Evolutionary conservation across 2,113 vertebrate genomes (phyloP).

Genomic region (Porphyrio hochstetteri): DNA sequence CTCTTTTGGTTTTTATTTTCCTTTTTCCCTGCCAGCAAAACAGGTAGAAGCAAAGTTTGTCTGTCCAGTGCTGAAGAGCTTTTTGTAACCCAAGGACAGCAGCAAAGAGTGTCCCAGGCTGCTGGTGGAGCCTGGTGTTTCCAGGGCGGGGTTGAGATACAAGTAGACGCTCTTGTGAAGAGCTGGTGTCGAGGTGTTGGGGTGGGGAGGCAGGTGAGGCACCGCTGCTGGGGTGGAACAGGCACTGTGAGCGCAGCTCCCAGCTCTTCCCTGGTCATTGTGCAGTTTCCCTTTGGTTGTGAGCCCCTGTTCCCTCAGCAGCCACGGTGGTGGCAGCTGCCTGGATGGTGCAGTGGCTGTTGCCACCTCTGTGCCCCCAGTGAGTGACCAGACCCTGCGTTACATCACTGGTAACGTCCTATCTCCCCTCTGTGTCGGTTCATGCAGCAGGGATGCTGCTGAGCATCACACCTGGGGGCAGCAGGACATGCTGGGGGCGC

Average conservation of each 20-base stretch:
- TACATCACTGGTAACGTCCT: neutral
- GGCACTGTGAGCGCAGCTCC: neutral
- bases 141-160: neutral
- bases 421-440: neutral
- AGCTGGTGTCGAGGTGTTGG: too few relatives aligned
- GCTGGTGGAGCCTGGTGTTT: neutral
- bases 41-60: neutral
- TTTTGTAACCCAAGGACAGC: neutral
- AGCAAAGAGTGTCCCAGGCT: neutral
- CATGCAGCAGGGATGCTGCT: neutral
- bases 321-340: neutral
- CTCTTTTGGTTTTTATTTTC: too few relatives aligned
- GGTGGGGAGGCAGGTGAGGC: accelerated
- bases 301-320: neutral
- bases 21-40: neutral
- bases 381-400: neutral
- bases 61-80: neutral
- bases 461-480: neutral
- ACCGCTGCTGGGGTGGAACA: accelerated
- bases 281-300: neutral
- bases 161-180: neutral
- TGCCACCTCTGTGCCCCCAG: neutral
- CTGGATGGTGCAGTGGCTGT: neutral
- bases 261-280: neutral
- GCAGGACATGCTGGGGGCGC: neutral